Evolutionary conservation across 1,140 invertebrate genomes (phyloP).

Genomic region (Trialeurodes vaporariorum): DNA sequence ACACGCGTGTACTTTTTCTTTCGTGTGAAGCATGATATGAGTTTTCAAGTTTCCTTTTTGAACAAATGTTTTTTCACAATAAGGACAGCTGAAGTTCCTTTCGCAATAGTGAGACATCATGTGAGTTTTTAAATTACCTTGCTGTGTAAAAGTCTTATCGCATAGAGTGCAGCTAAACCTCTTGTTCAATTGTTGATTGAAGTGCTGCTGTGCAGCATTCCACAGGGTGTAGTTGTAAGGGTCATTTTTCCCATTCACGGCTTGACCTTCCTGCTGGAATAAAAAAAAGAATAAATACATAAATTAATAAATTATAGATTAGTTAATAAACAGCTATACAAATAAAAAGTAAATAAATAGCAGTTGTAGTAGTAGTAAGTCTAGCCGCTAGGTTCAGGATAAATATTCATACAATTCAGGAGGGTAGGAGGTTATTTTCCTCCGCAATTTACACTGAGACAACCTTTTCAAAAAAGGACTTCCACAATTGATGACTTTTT

Average conservation of each 20-base stretch:
- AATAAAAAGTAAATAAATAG: too few relatives aligned
- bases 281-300: too few relatives aligned
- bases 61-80: slow-evolving; percentile 7
- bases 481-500: too few relatives aligned
- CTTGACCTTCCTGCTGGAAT: not conserved
- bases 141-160: slow-evolving; percentile 11
- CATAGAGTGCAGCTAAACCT: slow-evolving; percentile 28
- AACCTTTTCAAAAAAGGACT: too few relatives aligned
- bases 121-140: slow-evolving; percentile 10
- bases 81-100: not conserved
- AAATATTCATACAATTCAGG: too few relatives aligned
- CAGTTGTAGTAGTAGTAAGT: too few relatives aligned
- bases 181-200: not conserved
- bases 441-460: too few relatives aligned
- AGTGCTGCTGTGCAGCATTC: not conserved
- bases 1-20: slow-evolving; percentile 26
- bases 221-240: not conserved
- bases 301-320: too few relatives aligned
- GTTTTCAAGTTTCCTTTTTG: slow-evolving; percentile 10
- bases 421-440: too few relatives aligned
- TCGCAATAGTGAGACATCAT: not conserved
- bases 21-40: slow-evolving; percentile 22
- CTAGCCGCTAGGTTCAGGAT: too few relatives aligned
- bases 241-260: not conserved
- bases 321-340: too few relatives aligned